phyloP scores from a whole-genome alignment of 30 jellyfish, hydroid and myxozoan species.

The Aurelia sp. region DNA sequence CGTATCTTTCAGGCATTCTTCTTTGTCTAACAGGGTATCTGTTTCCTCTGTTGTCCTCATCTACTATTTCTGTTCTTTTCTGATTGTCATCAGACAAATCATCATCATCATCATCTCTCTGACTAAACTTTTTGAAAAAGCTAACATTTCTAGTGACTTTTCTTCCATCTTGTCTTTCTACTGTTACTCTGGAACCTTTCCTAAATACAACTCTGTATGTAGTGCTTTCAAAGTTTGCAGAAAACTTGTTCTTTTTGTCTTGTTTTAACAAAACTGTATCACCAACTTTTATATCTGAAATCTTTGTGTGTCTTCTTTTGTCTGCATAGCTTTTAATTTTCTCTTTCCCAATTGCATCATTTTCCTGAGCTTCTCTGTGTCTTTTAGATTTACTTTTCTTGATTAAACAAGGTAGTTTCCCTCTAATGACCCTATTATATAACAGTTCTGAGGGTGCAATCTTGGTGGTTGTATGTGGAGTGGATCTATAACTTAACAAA shows the following conservation, averaged over 20 bases:
- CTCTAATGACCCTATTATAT: background rate
- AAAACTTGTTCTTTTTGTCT: background rate
- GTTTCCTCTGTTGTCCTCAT: too few species aligned
- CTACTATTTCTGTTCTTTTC: too few species aligned
- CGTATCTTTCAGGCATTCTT: too few species aligned
- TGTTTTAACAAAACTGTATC: conserved; percentile 5
- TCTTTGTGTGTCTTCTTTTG: background rate
- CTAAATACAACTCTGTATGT: background rate
- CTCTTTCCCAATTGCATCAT: background rate
- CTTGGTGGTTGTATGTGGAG: conserved; percentile 19
- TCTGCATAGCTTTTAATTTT: background rate
- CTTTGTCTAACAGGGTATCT: too few species aligned
- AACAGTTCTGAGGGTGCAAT: background rate
- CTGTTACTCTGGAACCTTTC: background rate
- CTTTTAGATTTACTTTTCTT: too few species aligned
- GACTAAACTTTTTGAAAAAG: too few species aligned
- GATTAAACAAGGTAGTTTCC: too few species aligned
- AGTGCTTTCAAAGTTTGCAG: background rate
- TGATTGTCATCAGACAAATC: too few species aligned
- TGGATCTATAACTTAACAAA: background rate
- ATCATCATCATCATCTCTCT: too few species aligned
- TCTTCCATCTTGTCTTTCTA: background rate
- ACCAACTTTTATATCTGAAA: background rate
- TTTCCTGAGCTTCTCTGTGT: too few species aligned
- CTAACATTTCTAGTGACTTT: too few species aligned